Evolutionary conservation across 2,888 invertebrate genomes (phyloP).

Genomic region (Thereva unica): DNA sequence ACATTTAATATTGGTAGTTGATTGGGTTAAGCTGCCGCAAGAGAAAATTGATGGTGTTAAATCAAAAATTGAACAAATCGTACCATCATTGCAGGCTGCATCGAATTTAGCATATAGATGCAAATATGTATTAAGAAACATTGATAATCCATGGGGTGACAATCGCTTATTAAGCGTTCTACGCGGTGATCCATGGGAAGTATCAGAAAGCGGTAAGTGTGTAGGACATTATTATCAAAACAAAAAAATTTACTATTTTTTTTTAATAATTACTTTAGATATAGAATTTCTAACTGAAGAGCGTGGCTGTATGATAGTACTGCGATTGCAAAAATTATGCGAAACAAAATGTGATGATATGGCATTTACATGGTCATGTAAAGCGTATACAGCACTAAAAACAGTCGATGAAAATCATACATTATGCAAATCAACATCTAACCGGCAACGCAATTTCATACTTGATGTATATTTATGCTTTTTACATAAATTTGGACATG

Average conservation of each 20-base stretch:
- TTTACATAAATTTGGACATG: slow-evolving; percentile 62
- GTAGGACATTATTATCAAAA: slow-evolving; percentile 39
- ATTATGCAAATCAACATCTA: slow-evolving; percentile 52
- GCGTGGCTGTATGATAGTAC: slow-evolving; percentile 63
- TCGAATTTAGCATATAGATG: slow-evolving; percentile 21
- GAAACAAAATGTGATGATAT: slow-evolving; percentile 67
- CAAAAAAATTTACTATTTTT: background rate
- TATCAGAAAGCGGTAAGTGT: slow-evolving; percentile 15
- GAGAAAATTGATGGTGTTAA: slow-evolving; percentile 8
- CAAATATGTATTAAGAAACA: slow-evolving; percentile 35
- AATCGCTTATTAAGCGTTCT: slow-evolving; percentile 27
- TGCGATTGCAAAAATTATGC: slow-evolving; percentile 65
- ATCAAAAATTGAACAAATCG: slow-evolving; percentile 24
- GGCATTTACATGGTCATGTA: slow-evolving; percentile 64
- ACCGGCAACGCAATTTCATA: slow-evolving; percentile 63
- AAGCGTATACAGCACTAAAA: slow-evolving; percentile 56
- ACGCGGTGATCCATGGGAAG: slow-evolving; percentile 14
- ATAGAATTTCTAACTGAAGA: slow-evolving; percentile 64
- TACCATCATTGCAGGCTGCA: slow-evolving; percentile 12
- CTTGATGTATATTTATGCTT: slow-evolving; percentile 66
- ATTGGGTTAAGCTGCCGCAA: slow-evolving; percentile 22
- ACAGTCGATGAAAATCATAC: slow-evolving; percentile 26
- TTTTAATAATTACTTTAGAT: slow-evolving; percentile 49
- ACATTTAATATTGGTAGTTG: slow-evolving; percentile 23
- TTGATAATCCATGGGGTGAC: slow-evolving; percentile 35